Percentiles rank a stretch among this genome's conserved stretches.
Evolutionary conservation across 2,888 invertebrate species (phyloP).

Genomic region (Entomobrya multifasciata): DNA sequence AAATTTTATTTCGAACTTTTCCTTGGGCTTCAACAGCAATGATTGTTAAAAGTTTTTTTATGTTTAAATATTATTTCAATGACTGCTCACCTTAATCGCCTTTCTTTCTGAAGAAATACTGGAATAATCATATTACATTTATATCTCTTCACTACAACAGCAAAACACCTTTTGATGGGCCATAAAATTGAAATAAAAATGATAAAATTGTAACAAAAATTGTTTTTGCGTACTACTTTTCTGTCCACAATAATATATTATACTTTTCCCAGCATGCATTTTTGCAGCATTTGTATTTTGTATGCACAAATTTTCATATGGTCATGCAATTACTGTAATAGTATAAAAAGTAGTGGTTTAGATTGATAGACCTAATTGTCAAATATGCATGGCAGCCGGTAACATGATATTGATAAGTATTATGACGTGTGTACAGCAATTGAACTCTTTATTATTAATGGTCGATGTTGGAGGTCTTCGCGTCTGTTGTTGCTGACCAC

Average conservation of each 20-base stretch:
- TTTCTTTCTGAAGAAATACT: too few relatives aligned
- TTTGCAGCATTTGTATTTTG: neutral
- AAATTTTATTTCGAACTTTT: too few relatives aligned
- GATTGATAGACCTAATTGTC: constrained; percentile 38
- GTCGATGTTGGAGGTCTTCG: constrained; percentile 40
- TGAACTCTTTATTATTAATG: constrained; percentile 6
- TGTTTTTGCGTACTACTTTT: neutral
- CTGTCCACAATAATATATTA: neutral
- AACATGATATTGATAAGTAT: neutral
- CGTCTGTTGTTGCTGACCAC: neutral
- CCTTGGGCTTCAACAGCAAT: too few relatives aligned
- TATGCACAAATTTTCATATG: neutral
- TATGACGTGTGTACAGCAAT: constrained; percentile 35
- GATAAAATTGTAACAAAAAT: neutral
- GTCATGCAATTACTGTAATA: neutral
- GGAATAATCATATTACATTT: too few relatives aligned
- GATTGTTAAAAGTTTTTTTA: too few relatives aligned
- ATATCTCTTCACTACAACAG: too few relatives aligned
- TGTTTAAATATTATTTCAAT: too few relatives aligned
- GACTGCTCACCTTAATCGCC: too few relatives aligned
- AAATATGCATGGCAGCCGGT: neutral
- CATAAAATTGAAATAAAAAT: neutral
- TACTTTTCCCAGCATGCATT: neutral
- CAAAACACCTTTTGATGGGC: too few relatives aligned
- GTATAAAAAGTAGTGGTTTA: neutral